These are phyloP conservation scores for Parnassius smintheus DNA, from an alignment of 2,888 invertebrate genomes.

Conservation along the genomic window DNA sequence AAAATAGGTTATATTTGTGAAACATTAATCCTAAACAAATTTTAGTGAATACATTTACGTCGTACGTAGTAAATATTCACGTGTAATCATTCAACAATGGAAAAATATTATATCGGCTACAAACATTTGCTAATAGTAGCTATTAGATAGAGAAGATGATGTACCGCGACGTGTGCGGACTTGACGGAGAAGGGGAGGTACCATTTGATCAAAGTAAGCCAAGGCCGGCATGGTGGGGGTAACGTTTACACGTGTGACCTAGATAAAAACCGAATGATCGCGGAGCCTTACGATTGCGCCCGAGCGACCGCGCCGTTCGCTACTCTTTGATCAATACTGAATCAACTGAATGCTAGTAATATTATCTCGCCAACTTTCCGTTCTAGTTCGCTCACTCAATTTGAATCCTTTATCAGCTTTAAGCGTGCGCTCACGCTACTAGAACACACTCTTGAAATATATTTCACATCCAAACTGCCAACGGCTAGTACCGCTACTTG, in stretches of 20 bases:
- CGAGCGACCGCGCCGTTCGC: constrained; percentile 48
- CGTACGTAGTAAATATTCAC: constrained; percentile 5
- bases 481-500: constrained; percentile 3
- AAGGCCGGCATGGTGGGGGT: constrained; percentile 77
- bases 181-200: constrained; percentile 63
- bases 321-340: constrained; percentile 60
- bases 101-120: not conserved
- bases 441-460: not conserved
- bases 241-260: constrained; percentile 81
- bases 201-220: constrained; percentile 75
- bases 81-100: constrained; percentile 4
- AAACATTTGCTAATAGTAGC: constrained; percentile 11
- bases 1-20: too few species aligned
- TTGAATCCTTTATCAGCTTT: constrained; percentile 28
- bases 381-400: constrained; percentile 37
- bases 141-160: constrained; percentile 22
- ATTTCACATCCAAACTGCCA: not conserved
- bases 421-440: constrained; percentile 3
- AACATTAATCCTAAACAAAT: not conserved
- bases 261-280: constrained; percentile 62
- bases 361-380: constrained; percentile 40
- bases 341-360: constrained; percentile 50
- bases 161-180: constrained; percentile 37
- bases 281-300: constrained; percentile 60
- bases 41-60: not conserved